Evolutionary conservation across 1,140 invertebrate species (phyloP).

Genomic region (Sarcophaga bullata): DNA sequence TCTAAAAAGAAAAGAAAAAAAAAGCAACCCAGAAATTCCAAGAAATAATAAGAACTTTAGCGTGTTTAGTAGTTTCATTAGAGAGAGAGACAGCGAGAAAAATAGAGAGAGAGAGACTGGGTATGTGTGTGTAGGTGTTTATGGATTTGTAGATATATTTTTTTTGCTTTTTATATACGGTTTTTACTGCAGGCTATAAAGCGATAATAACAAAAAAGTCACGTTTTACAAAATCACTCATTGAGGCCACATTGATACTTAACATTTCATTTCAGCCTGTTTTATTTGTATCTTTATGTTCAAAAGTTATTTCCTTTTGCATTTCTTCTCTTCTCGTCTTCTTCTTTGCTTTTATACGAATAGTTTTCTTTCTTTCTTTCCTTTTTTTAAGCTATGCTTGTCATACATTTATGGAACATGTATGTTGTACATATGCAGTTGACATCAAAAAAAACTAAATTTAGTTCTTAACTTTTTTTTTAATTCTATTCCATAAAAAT

Average conservation of each 20-base stretch:
- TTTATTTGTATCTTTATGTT: conserved; percentile 7
- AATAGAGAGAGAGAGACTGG: too few relatives aligned
- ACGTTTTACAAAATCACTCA: conserved; percentile 44
- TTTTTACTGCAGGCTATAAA: neutral
- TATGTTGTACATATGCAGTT: too few relatives aligned
- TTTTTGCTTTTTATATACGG: neutral
- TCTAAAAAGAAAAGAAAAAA: neutral
- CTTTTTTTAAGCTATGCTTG: neutral
- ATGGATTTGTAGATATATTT: neutral
- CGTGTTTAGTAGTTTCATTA: neutral
- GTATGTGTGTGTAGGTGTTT: neutral
- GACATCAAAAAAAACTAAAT: too few relatives aligned
- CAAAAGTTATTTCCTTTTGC: too few relatives aligned
- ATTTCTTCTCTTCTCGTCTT: too few relatives aligned
- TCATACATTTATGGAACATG: too few relatives aligned
- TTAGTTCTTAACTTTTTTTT: too few relatives aligned
- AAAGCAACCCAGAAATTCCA: neutral
- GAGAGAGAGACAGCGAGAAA: neutral
- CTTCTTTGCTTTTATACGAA: neutral
- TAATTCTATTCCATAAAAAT: too few relatives aligned
- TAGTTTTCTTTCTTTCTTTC: neutral
- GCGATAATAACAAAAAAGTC: conserved; percentile 41
- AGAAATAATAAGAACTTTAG: neutral
- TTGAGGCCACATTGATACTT: conserved; percentile 45
- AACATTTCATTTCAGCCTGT: conserved; percentile 31